phyloP scores from a whole-genome alignment of 2,888 invertebrate genomes.

The Panopea generosa region DNA sequence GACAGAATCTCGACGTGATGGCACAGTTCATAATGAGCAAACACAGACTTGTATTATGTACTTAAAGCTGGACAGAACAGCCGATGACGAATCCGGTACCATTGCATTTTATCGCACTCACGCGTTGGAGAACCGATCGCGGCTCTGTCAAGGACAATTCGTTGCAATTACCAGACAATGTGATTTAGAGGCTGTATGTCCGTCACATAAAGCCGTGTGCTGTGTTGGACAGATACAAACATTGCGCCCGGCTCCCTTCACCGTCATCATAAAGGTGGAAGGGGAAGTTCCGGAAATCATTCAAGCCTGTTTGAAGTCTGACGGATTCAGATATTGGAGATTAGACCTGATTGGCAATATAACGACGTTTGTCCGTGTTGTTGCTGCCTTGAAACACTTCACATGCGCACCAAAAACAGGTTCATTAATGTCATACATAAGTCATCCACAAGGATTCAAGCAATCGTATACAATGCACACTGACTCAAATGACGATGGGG shows the following conservation, averaged over 20 bases:
- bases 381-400: conserved; percentile 18
- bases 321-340: conserved; percentile 31
- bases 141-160: conserved; percentile 37
- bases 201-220: background rate
- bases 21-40: background rate
- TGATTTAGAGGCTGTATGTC: background rate
- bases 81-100: background rate
- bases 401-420: background rate
- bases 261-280: conserved; percentile 37
- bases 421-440: background rate
- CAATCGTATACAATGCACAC: background rate
- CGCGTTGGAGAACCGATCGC: conserved; percentile 22
- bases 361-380: conserved; percentile 33
- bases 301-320: background rate
- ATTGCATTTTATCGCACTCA: conserved; percentile 29
- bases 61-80: conserved; percentile 40
- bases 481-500: background rate
- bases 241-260: conserved; percentile 40
- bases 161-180: conserved; percentile 39
- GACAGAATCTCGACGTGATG: background rate
- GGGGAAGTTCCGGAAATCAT: conserved; percentile 24
- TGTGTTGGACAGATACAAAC: conserved; percentile 35
- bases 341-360: conserved; percentile 47
- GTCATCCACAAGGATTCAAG: background rate
- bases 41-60: conserved; percentile 20